Evolutionary conservation across 2,113 vertebrate genomes (phyloP).

Genomic region (Copsychus sechellarum): DNA sequence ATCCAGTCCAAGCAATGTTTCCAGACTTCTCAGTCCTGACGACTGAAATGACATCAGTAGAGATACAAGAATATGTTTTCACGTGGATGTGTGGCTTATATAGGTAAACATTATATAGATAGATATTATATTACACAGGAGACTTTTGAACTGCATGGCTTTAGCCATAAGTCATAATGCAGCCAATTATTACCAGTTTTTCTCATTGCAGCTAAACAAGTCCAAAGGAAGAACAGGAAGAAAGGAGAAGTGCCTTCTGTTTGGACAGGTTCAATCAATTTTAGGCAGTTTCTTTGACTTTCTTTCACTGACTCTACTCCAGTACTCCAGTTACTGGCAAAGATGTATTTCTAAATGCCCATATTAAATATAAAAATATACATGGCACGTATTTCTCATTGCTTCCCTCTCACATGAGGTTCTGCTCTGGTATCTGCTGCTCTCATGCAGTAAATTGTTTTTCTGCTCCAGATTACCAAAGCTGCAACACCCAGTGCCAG

Average conservation of each 20-base stretch:
- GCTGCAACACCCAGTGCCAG: neutral
- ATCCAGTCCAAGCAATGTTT: neutral
- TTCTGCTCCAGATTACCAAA: slow-evolving; percentile 2
- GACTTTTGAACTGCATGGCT: neutral
- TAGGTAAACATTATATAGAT: neutral
- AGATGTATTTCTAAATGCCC: neutral
- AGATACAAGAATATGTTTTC: neutral
- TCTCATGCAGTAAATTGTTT: slow-evolving; percentile 35
- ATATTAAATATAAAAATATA: neutral
- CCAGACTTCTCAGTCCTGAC: neutral
- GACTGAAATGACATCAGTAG: neutral
- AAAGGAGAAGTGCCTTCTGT: neutral
- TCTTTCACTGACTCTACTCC: neutral
- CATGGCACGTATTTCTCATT: neutral
- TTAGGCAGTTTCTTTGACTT: neutral
- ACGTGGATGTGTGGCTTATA: neutral
- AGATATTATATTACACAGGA: neutral
- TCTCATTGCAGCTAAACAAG: neutral
- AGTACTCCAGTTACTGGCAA: neutral
- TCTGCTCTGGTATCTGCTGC: slow-evolving; percentile 1
- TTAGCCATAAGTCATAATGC: neutral
- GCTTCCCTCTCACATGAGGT: neutral
- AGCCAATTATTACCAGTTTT: neutral
- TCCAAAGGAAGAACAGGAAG: neutral
- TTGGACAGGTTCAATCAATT: neutral